Evolutionary conservation across 2,888 invertebrate species (phyloP).

Genomic region (Frankliniella intonsa): DNA sequence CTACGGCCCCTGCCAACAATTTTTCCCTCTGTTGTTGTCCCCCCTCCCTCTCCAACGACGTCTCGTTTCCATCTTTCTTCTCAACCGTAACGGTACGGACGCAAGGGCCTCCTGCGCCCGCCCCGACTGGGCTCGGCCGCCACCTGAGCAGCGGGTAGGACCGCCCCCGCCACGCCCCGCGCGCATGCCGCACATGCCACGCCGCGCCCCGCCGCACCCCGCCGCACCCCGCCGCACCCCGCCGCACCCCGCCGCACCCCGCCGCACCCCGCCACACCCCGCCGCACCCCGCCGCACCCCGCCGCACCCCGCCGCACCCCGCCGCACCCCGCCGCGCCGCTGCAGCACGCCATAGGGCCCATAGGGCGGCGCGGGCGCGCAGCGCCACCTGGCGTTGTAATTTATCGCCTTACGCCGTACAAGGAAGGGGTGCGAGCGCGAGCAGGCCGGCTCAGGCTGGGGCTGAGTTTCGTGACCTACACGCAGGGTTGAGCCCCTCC

Average conservation of each 20-base stretch:
- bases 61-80: background rate
- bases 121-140: background rate
- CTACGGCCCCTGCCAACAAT: background rate
- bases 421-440: background rate
- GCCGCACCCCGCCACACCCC: too few species aligned
- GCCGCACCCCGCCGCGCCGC: too few species aligned
- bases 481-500: background rate
- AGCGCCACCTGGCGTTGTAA: background rate
- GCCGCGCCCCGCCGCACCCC: too few species aligned
- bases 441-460: background rate
- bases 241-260: too few species aligned
- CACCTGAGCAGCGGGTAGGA: background rate
- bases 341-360: too few species aligned
- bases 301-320: too few species aligned
- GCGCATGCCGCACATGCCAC: too few species aligned
- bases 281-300: too few species aligned
- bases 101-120: background rate
- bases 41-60: background rate
- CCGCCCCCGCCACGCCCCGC: background rate
- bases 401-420: background rate
- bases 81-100: too few species aligned
- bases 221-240: too few species aligned
- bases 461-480: background rate
- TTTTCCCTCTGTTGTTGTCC: background rate
- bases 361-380: too few species aligned